phyloP scores from a whole-genome alignment of 2,113 vertebrate genomes.

The Reinhardtius hippoglossoides region DNA sequence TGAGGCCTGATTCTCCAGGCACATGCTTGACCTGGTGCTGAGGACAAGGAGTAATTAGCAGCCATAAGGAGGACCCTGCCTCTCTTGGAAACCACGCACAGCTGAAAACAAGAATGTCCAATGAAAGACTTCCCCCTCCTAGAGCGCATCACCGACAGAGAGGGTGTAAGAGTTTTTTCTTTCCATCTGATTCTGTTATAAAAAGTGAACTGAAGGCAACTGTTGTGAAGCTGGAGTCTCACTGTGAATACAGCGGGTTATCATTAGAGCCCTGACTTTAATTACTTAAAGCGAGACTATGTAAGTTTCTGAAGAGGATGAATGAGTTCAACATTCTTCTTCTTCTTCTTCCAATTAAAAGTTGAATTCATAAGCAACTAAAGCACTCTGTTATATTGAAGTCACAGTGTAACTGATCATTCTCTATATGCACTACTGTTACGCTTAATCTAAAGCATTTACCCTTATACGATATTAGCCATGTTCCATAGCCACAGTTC shows the following conservation, averaged over 20 bases:
- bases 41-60: slow-evolving; percentile 81
- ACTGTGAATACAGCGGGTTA: slow-evolving; percentile 47
- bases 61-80: slow-evolving; percentile 67
- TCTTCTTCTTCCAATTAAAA: slow-evolving; percentile 5
- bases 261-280: slow-evolving; percentile 43
- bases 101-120: slow-evolving; percentile 68
- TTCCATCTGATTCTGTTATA: slow-evolving; percentile 58
- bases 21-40: slow-evolving; percentile 81
- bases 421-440: not conserved
- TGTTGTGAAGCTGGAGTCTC: slow-evolving; percentile 36
- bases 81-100: slow-evolving; percentile 55
- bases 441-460: not conserved
- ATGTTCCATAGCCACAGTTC: not conserved
- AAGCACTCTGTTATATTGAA: not conserved
- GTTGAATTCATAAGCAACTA: slow-evolving; percentile 22
- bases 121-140: slow-evolving; percentile 74
- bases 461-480: not conserved
- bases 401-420: not conserved
- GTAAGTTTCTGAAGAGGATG: slow-evolving; percentile 19
- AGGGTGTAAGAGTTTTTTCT: slow-evolving; percentile 23
- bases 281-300: slow-evolving; percentile 37
- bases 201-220: slow-evolving; percentile 51
- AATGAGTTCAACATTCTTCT: not conserved
- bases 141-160: slow-evolving; percentile 57
- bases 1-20: slow-evolving; percentile 74